Evolutionary conservation across 1,140 invertebrate genomes (phyloP), one percentile per base, ranked within the genome.

Genomic region (Scaptomyza pallida): DNA sequence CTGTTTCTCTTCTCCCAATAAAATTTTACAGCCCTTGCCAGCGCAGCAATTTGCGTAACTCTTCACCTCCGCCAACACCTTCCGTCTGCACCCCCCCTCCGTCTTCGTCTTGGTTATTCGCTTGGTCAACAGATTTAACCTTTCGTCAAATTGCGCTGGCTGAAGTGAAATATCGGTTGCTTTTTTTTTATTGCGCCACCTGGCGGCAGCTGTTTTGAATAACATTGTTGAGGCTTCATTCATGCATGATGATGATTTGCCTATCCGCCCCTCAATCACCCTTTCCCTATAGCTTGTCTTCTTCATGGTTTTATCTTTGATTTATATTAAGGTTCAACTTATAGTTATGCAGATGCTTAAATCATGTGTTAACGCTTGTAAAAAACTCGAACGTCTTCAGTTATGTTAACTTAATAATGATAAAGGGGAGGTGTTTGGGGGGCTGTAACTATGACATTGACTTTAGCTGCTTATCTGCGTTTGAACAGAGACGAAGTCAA

Each of bases 1-100:
- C 26, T n/a, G 17, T 19, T 2, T n/a, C 21, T 45, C 23, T 35
- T 13, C 15, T 35, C 68, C 56, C 83, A 88, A 88, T 88, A 89
- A 88, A 88, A 88, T 88, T 88, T 88, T 82, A 88, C 72, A 82
- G 68, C 82, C 63, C 78, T 89, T 89, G 78, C 82, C 83, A 89
- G 83, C 83, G 56, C 83, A 82, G 82, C 83, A 88, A 88, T 88
- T 88, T 88, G 75, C 83, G 82, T 82, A 88, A 70, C 75, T 82
- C 71, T 80, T 74, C 45, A 62, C 59, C 54, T 33, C 60, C 26
- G n/a, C 43, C 33, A 2, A 30, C 26, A 17, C 33, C 17, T 9
- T 2, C 33, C 17, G 6, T 2, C 15, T 16, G 23, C 16, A 6
- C 16, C 23, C 19, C 19, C 3, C 33, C n/a, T n/a, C n/a, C 8